Conservation (phyloP, 2,113 vertebrate genomes). For the Nothoprocta perdicaria region DNA sequence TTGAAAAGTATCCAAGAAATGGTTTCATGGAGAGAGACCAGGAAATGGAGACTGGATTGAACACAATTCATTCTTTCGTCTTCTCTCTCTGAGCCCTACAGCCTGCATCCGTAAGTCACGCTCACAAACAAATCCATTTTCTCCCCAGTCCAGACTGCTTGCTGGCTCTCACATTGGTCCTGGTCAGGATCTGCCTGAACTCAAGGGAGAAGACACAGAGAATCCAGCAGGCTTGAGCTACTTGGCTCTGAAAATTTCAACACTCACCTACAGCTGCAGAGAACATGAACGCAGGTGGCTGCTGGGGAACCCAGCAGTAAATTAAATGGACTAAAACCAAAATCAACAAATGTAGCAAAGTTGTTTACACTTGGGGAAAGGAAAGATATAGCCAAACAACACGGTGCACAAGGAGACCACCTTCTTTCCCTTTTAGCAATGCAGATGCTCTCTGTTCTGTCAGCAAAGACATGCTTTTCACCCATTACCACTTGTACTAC, state of each 20-base stretch:
- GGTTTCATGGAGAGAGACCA: not conserved
- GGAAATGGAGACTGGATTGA: not conserved
- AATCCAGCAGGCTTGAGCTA: not conserved
- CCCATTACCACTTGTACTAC: not conserved
- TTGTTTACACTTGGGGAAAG: not conserved
- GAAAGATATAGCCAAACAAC: not conserved
- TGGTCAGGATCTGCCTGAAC: not conserved
- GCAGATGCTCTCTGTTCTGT: not conserved
- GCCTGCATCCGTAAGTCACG: not conserved
- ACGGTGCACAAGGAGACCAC: not conserved
- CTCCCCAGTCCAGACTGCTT: not conserved
- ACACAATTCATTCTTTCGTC: not conserved
- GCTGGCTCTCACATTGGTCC: not conserved
- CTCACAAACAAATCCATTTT: not conserved
- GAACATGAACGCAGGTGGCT: not conserved
- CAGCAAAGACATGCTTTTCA: not conserved
- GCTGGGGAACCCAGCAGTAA: not conserved
- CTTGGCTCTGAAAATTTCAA: not conserved
- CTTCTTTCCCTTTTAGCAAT: conserved; percentile 4
- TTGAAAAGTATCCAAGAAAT: conserved; percentile 15
- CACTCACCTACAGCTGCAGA: not conserved
- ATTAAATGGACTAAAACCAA: conserved; percentile 21
- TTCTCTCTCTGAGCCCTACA: not conserved
- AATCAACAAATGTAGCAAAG: not conserved
- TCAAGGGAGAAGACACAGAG: not conserved